Base-by-base conservation (phyloP, 2,888 invertebrate genomes). In the Machimus atricapillus region DNA sequence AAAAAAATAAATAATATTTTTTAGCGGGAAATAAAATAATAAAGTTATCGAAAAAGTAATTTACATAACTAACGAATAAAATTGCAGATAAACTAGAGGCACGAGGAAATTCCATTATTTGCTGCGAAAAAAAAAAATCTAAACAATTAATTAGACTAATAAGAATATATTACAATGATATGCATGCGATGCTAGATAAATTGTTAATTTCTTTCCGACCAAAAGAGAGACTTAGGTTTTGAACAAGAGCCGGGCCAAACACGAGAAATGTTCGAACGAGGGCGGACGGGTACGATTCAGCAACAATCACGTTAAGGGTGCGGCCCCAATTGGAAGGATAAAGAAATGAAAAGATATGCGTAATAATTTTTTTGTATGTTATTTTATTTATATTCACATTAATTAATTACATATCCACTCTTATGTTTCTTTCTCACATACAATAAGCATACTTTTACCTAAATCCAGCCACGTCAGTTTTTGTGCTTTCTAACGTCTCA, bases 171-270 rank as follows among this genome's bases (percentile, higher is more conserved):
- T 79, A 87, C 40, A 83, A 52, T 74, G 82, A 83, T 34, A 82
- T 87, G 87, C 87, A 87, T 87, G 87, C 86, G 83, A 86, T 83
- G 87, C 87, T 79, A 87, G 82, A 74, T 86, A 73, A 40, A 66
- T 74, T 85, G 82, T 82, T 82, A 82, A 82, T 85, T 74, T 85
- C 58, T 74, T 74, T 46, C 27, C 27, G 34, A 66, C 4, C 23
- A 12, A 85, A 74, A 74, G 43, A 74, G 73, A 43, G 40, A 83
- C 83, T 76, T 81, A 82, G 82, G 66, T 82, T n/a, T 82, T 82
- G 82, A 40, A 14, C 34, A 81, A 56, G 56, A 52, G 46, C 52
- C 27, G 56, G 58, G 40, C 40, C 23, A 58, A 58, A 58, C 40
- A 81, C 52, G 40, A 76, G 6, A 76, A 37, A 40, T 46, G 19